Conservation (phyloP, 2,113 vertebrate species). For the Seriola dumerili region DNA sequence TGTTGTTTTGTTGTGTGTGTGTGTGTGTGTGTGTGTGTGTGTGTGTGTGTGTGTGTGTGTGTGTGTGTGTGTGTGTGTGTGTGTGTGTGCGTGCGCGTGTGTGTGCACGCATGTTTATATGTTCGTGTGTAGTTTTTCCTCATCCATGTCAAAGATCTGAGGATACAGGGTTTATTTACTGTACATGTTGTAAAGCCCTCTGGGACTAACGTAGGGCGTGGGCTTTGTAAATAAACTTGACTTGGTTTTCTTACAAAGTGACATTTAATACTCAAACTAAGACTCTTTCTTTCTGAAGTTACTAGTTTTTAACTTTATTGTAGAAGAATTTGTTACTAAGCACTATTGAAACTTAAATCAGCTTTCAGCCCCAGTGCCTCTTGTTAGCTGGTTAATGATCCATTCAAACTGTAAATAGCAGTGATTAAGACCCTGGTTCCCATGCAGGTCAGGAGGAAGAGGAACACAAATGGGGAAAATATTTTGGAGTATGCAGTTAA, state of each 20-base stretch:
- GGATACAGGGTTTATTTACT: neutral
- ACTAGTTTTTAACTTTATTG: neutral
- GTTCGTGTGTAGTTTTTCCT: neutral
- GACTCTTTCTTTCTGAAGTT: neutral
- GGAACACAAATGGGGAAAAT: slow-evolving; percentile 46
- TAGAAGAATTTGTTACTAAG: neutral
- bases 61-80: too few relatives aligned
- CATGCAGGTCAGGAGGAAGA: slow-evolving; percentile 55
- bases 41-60: neutral
- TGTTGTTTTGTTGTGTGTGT: neutral
- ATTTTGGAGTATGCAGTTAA: slow-evolving; percentile 46
- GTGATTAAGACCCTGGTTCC: slow-evolving; percentile 59
- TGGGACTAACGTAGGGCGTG: neutral
- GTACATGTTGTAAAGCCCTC: neutral
- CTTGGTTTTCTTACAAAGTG: slow-evolving; percentile 5
- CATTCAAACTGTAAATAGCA: slow-evolving; percentile 65
- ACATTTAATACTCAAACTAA: slow-evolving; percentile 4
- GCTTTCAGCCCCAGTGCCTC: slow-evolving; percentile 13
- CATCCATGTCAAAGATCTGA: neutral
- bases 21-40: neutral
- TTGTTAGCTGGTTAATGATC: slow-evolving; percentile 75
- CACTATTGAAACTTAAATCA: neutral
- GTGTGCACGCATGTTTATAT: neutral
- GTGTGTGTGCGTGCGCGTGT: too few relatives aligned
- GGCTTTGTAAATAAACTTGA: slow-evolving; percentile 18